These are phyloP conservation scores for Poicephalus gulielmi DNA, from an alignment of 2,113 vertebrate genomes.

Conservation along the genomic window DNA sequence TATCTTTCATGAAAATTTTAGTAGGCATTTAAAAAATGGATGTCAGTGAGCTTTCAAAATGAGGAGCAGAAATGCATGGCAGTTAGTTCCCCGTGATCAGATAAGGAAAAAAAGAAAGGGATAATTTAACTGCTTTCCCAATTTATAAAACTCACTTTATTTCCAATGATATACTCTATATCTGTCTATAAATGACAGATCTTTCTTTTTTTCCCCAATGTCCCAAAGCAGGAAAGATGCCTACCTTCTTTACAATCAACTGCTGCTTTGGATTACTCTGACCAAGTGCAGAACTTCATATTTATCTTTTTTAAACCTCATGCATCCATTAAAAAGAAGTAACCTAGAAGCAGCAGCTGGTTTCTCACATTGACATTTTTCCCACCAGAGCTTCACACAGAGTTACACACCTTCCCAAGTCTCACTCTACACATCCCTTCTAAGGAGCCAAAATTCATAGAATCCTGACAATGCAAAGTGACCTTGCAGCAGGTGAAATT, in stretches of 20 bases:
- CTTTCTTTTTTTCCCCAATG: background rate
- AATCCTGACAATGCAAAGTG: background rate
- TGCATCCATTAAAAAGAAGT: background rate
- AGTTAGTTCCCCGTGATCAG: background rate
- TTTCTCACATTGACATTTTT: background rate
- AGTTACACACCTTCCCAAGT: background rate
- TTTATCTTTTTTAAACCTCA: background rate
- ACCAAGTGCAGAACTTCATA: background rate
- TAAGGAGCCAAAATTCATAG: background rate
- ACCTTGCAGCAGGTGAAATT: background rate
- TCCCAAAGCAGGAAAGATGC: background rate
- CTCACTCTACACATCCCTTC: background rate
- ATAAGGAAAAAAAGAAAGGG: background rate
- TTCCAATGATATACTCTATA: background rate
- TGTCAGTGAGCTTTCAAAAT: background rate
- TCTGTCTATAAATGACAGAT: background rate
- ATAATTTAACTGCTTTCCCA: background rate
- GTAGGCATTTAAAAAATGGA: background rate
- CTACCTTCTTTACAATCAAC: background rate
- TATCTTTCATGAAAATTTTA: background rate
- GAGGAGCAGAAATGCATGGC: background rate
- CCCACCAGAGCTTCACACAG: background rate
- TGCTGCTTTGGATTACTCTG: background rate
- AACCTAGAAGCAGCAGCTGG: background rate
- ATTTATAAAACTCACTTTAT: background rate